These are phyloP conservation scores for Ceratosolen solmsi DNA, from an alignment of 1,140 invertebrate species.

Conservation along the genomic window DNA sequence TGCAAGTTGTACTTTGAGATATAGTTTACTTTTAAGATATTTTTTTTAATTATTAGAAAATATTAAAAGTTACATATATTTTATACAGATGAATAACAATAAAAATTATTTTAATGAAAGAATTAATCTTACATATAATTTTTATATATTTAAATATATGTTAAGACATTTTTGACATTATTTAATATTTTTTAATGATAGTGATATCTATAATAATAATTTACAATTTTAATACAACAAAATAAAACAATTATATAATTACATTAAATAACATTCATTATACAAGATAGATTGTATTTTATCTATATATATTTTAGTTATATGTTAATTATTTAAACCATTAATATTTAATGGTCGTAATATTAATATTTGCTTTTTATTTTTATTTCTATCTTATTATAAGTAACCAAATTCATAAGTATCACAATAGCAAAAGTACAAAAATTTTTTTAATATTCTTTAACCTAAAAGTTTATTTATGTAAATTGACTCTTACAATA, in stretches of 20 bases:
- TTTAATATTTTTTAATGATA: slow-evolving; percentile 24
- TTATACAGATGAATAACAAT: slow-evolving; percentile 43
- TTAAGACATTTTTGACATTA: slow-evolving; percentile 33
- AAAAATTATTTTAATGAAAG: slow-evolving; percentile 47
- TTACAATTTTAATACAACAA: slow-evolving; percentile 43
- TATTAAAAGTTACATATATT: slow-evolving; percentile 28
- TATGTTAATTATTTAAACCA: slow-evolving; percentile 30
- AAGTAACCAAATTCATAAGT: slow-evolving; percentile 35
- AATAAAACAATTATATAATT: slow-evolving; percentile 38
- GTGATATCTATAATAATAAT: slow-evolving; percentile 32
- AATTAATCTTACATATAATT: slow-evolving; percentile 25
- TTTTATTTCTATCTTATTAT: slow-evolving; percentile 3
- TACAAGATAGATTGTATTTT: slow-evolving; percentile 29
- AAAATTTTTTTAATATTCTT: slow-evolving; percentile 34
- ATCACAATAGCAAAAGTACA: slow-evolving; percentile 48
- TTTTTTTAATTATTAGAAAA: slow-evolving; percentile 24
- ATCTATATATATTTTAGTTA: slow-evolving; percentile 24
- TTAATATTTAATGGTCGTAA: slow-evolving; percentile 27
- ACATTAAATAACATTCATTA: slow-evolving; percentile 40
- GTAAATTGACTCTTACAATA: slow-evolving; percentile 37
- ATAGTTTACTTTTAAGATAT: slow-evolving; percentile 46
- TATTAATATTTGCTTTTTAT: slow-evolving; percentile 18
- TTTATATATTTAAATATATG: slow-evolving; percentile 36
- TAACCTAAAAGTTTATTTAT: slow-evolving; percentile 26
- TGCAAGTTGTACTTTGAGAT: slow-evolving; percentile 52